phyloP scores from a whole-genome alignment of 1,140 invertebrate genomes.

The Drosophila mauritiana region DNA sequence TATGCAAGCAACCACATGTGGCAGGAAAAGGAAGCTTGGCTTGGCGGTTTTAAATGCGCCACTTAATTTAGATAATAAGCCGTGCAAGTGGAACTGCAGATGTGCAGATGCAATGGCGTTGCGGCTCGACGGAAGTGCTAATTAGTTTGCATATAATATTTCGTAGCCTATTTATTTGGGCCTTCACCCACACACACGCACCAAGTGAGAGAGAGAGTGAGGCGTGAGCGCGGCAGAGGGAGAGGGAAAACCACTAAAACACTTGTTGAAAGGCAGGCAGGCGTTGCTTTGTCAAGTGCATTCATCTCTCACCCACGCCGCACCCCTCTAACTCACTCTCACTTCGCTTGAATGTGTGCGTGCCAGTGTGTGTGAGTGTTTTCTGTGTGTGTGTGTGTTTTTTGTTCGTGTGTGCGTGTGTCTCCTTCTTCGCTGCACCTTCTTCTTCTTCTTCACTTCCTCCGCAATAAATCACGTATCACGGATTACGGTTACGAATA shows the following conservation, averaged over 20 bases:
- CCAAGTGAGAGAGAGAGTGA: background rate
- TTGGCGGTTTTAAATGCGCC: conserved; percentile 53
- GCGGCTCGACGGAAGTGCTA: conserved; percentile 68
- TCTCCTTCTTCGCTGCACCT: conserved; percentile 56
- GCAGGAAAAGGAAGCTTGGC: conserved; percentile 75
- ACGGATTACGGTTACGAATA: conserved; percentile 34
- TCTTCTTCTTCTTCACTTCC: conserved; percentile 43
- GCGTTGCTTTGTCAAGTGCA: conserved; percentile 56
- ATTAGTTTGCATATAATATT: conserved; percentile 72
- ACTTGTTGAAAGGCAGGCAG: conserved; percentile 51
- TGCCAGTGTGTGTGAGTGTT: conserved; percentile 12
- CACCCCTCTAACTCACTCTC: background rate
- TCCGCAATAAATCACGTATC: conserved; percentile 46
- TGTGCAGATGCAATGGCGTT: conserved; percentile 45
- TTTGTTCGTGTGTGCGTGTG: conserved; percentile 31
- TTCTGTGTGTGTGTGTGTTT: conserved; percentile 11
- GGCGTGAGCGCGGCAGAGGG: background rate
- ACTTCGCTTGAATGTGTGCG: conserved; percentile 13
- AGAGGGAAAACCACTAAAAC: conserved; percentile 20
- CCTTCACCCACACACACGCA: conserved; percentile 26
- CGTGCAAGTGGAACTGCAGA: conserved; percentile 40
- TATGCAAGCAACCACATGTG: conserved; percentile 40
- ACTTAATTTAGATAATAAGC: conserved; percentile 81
- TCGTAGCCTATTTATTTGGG: conserved; percentile 75
- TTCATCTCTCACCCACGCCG: conserved; percentile 15